A percentile compares a stretch with the other conserved stretches of the same genome.
Evolutionary conservation across 2,113 vertebrate genomes (phyloP).

Genomic region (Phalacrocorax brasilianus): DNA sequence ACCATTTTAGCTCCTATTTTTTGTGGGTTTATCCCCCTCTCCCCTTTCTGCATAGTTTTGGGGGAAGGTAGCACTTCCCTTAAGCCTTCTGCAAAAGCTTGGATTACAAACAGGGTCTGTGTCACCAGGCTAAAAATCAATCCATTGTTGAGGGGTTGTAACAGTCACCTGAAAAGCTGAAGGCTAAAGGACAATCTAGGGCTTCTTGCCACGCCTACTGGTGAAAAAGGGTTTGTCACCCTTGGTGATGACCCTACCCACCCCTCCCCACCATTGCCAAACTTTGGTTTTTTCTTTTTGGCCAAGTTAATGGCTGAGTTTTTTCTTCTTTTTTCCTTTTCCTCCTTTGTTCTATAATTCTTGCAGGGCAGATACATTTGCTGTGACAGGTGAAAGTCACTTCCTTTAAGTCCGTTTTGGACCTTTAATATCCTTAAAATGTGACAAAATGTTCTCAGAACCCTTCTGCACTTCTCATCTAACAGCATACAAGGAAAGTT

Average conservation of each 20-base stretch:
- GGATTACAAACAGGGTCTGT: not conserved
- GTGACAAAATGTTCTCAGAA: not conserved
- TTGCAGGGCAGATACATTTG: not conserved
- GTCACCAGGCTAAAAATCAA: not conserved
- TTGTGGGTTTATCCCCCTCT: not conserved
- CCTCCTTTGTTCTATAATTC: not conserved
- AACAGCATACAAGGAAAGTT: not conserved
- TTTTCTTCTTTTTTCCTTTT: accelerated
- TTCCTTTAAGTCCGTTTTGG: not conserved
- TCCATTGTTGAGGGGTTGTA: not conserved
- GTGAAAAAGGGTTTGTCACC: not conserved
- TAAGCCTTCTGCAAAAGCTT: not conserved
- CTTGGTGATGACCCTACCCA: not conserved
- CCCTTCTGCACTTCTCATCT: not conserved
- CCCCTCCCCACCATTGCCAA: not conserved
- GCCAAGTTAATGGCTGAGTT: not conserved
- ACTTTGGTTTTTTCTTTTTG: not conserved
- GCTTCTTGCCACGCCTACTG: not conserved
- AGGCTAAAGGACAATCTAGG: not conserved
- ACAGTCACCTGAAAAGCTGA: not conserved
- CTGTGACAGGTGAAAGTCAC: not conserved
- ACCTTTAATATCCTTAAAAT: not conserved
- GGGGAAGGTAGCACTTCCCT: not conserved
- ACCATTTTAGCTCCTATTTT: not conserved
- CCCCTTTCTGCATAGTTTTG: not conserved